A percentile compares a stretch with the other conserved stretches of the same genome.
Evolutionary conservation across 2,888 invertebrate species (phyloP).

Genomic region (Drosophila tanythrix): DNA sequence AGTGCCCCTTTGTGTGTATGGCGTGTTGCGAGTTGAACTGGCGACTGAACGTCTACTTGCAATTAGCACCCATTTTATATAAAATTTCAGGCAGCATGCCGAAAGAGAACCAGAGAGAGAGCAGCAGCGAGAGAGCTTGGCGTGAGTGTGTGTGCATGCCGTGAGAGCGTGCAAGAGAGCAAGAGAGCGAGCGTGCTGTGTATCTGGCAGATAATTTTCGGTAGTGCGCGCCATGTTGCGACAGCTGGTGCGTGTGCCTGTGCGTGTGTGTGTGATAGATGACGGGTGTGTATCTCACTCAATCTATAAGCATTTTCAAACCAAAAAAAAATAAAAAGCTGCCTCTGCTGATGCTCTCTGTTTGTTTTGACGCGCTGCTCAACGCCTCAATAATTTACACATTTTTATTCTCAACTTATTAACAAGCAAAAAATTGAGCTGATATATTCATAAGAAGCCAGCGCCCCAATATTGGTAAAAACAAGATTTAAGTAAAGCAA

Average conservation of each 20-base stretch:
- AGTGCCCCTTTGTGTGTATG: conserved; percentile 28
- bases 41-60: conserved; percentile 89
- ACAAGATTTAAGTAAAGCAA: conserved; percentile 1
- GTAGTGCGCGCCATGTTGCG: conserved; percentile 63
- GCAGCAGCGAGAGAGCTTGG: neutral
- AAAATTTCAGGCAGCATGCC: conserved; percentile 55
- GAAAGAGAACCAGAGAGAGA: conserved; percentile 21
- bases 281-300: conserved; percentile 50
- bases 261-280: conserved; percentile 30
- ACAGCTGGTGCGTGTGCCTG: conserved; percentile 15
- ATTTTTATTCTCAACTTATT: conserved; percentile 30
- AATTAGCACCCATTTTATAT: conserved; percentile 84
- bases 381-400: conserved; percentile 60
- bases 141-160: neutral
- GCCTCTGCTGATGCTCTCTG: conserved; percentile 60
- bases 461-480: conserved; percentile 25
- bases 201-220: conserved; percentile 56
- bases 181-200: conserved; percentile 39
- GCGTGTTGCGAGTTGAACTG: conserved; percentile 76
- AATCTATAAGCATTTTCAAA: conserved; percentile 62
- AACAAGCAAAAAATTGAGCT: conserved; percentile 1
- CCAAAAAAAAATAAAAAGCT: conserved; percentile 9
- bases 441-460: conserved; percentile 4
- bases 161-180: conserved; percentile 20
- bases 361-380: conserved; percentile 69